Conservation (phyloP, 1,140 invertebrate genomes). For the Marisa cornuarietis region DNA sequence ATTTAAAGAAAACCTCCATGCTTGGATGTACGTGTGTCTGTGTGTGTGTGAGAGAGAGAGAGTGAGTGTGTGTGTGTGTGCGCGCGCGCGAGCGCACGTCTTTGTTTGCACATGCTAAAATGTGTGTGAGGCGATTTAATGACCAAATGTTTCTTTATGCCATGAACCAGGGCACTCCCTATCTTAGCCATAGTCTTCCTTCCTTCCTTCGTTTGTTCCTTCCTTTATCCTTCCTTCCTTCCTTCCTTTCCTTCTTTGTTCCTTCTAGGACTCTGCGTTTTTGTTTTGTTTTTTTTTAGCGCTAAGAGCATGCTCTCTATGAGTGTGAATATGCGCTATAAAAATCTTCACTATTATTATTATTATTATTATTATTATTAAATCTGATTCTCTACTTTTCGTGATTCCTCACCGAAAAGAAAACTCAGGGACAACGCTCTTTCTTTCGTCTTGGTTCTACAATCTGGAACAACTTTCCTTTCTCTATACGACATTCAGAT, state of each 20-base stretch:
- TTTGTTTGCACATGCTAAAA: background rate
- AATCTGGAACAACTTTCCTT: too few species aligned
- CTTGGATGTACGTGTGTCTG: background rate
- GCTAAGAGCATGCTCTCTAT: too few species aligned
- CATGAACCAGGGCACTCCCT: too few species aligned
- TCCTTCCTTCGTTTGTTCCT: background rate
- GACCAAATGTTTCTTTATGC: too few species aligned
- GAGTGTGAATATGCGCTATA: too few species aligned
- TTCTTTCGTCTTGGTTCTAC: too few species aligned
- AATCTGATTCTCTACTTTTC: background rate
- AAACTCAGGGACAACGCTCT: too few species aligned
- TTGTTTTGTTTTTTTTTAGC: too few species aligned
- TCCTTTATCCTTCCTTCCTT: background rate
- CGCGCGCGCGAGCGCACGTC: constrained; percentile 5
- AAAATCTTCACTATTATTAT: too few species aligned
- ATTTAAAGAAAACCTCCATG: background rate
- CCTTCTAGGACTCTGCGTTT: background rate
- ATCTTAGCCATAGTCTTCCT: background rate
- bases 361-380: too few species aligned
- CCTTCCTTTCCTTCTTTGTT: background rate
- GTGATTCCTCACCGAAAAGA: background rate
- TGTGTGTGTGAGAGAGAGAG: background rate
- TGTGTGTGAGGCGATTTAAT: too few species aligned
- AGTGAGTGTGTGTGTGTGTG: background rate
- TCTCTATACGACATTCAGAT: too few species aligned